Evolutionary conservation across 2,888 invertebrate species (phyloP), one percentile per base, ranked within the genome.

Genomic region (Coelogynopora nodosa): DNA sequence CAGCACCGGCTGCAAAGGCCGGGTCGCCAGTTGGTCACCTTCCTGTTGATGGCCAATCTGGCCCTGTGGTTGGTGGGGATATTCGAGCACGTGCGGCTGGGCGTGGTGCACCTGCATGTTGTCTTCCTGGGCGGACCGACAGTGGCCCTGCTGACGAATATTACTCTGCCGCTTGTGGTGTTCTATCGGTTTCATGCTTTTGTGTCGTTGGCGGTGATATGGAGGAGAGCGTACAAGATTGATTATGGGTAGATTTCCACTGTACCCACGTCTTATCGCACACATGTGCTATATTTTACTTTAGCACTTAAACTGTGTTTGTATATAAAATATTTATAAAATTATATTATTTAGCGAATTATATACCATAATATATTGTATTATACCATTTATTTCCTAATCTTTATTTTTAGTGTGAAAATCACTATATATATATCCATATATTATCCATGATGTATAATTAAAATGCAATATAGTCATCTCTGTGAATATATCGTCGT

Each of bases 51-150:
- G 91, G 96, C 96, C 93, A 97, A 97, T 92, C 95, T 97, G 89
- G 96, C 97, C 90, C 95, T 97, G 95, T 97, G 97, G 95, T 95
- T 96, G 89, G 96, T 97, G 90, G 96, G 96, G 92, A 97, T 97
- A 67, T 96, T 97, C 91, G 97, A 97, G 93, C 95, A 95, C 89
- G 96, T 96, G 93, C 96, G 97, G 93, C 96, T 97, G 88, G 94
- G 95, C 90, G 96, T 95, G 89, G 96, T 97, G 93, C 67, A 67
- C 29, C 95, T 96, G 80, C 97, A 97, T 92, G 94, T 96, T 90
- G 95, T 96, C 90, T 97, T 97, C 93, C 97, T 97, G 91, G 97
- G 97, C 87, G 95, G 95, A 91, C 94, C 96, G 88, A 95, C 97
- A 88, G 97, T 97, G 97, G 95, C 96, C 86, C 94, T 97, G 89